Evolutionary conservation across 2,113 vertebrate species (phyloP).

Genomic region (Regulus satrapa): DNA sequence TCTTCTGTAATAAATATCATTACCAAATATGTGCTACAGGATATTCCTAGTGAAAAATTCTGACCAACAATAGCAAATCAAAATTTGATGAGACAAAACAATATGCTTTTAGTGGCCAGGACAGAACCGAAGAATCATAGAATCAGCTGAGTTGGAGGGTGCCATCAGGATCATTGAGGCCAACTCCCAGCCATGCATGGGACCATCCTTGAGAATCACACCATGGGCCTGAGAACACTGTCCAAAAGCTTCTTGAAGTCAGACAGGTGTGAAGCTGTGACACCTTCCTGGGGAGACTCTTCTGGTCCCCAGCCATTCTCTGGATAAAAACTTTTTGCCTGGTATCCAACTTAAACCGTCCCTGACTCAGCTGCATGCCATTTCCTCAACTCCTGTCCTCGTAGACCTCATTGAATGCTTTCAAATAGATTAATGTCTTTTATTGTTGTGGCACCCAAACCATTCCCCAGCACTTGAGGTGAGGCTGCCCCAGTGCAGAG

Average conservation of each 20-base stretch:
- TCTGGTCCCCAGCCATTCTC: fast-evolving
- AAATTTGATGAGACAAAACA: not conserved
- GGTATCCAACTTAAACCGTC: not conserved
- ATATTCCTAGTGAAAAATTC: not conserved
- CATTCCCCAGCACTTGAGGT: fast-evolving
- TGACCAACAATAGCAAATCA: not conserved
- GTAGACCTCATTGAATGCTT: not conserved
- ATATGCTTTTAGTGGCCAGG: not conserved
- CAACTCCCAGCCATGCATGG: fast-evolving
- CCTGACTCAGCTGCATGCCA: not conserved
- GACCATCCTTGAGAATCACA: not conserved
- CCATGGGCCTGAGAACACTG: not conserved
- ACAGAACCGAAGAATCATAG: not conserved
- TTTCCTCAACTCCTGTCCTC: not conserved
- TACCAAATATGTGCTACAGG: not conserved
- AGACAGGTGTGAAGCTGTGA: not conserved
- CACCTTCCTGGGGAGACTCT: not conserved
- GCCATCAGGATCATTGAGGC: not conserved
- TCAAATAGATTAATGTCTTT: not conserved
- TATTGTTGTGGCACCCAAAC: not conserved
- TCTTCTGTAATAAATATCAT: not conserved
- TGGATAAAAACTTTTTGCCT: not conserved
- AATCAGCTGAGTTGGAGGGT: not conserved
- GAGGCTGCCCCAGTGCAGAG: fast-evolving
- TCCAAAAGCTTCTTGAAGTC: not conserved